These are phyloP conservation scores for Smutsia gigantea DNA, from an alignment of 2,797 vertebrate genomes.

Conservation along the genomic window DNA sequence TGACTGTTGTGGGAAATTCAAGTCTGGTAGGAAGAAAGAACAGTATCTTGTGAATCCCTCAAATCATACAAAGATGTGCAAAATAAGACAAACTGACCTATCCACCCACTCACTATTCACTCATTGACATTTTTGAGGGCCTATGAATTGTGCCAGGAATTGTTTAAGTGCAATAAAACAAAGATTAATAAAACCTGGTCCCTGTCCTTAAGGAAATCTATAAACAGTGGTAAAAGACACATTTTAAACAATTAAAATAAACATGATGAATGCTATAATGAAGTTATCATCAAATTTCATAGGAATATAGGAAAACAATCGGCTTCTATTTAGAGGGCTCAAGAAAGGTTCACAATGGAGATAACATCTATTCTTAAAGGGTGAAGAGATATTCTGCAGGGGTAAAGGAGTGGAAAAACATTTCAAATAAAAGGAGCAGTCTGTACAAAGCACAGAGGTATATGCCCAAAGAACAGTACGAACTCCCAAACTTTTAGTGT, in stretches of 20 bases:
- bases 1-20: background rate
- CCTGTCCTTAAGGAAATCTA: background rate
- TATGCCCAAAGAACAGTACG: background rate
- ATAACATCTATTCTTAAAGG: background rate
- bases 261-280: background rate
- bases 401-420: background rate
- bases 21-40: background rate
- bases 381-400: background rate
- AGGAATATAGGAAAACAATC: background rate
- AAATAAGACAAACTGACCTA: background rate
- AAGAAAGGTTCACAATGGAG: background rate
- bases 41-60: background rate
- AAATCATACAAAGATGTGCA: background rate
- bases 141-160: background rate
- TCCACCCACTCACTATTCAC: background rate
- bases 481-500: background rate
- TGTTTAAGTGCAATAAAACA: background rate
- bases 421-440: background rate
- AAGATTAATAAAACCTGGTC: background rate
- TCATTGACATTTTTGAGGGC: background rate
- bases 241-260: background rate
- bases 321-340: background rate
- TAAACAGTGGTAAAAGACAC: background rate
- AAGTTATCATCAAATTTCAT: background rate
- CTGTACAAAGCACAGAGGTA: background rate